Conservation (phyloP, 2,113 vertebrate species). For the Strigops habroptila region DNA sequence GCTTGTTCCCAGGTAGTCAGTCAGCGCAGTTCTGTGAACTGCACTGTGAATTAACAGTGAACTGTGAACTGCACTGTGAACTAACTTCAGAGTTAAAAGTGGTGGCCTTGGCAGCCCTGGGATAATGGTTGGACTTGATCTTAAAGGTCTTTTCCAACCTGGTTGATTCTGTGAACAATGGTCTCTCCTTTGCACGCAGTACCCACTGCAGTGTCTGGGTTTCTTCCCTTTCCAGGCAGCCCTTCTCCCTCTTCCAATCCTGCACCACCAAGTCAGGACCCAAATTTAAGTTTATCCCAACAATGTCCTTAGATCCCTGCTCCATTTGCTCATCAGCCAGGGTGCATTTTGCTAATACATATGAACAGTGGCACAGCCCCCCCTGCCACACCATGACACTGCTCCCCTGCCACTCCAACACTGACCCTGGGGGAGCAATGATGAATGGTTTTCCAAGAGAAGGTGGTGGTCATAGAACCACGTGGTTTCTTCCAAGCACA, state of each 20-base stretch:
- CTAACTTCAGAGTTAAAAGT: neutral
- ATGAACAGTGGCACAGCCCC: neutral
- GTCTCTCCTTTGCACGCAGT: neutral
- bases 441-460: neutral
- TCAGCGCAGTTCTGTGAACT: neutral
- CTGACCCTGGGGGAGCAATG: accelerated
- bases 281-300: neutral
- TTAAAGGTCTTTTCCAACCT: neutral
- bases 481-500: neutral
- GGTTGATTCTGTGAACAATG: neutral
- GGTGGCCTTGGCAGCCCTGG: neutral
- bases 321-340: neutral
- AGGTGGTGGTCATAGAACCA: neutral
- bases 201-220: neutral
- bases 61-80: too few species aligned
- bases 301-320: neutral
- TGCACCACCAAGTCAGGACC: neutral
- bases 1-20: neutral
- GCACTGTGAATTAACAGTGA: too few species aligned
- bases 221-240: neutral
- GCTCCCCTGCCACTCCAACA: neutral
- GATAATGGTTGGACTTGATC: neutral
- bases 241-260: neutral
- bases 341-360: neutral
- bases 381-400: too few species aligned